Evolutionary conservation across 1,140 invertebrate species (phyloP).

Genomic region (Trichonephila inaurata): DNA sequence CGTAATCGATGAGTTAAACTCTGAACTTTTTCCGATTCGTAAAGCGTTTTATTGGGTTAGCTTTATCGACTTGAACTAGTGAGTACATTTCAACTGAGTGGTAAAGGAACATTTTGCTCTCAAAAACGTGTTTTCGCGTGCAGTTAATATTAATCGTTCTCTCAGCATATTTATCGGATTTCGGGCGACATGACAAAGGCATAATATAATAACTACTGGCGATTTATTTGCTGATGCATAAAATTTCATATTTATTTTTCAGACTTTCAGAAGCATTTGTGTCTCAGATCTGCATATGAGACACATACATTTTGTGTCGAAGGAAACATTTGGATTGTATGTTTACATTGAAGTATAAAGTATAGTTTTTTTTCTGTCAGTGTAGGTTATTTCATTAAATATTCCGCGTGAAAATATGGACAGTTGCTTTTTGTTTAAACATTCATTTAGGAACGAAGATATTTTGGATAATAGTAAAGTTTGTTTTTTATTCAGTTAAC

Average conservation of each 20-base stretch:
- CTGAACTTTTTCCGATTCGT: slow-evolving; percentile 59
- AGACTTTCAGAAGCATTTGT: not conserved
- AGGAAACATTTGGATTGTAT: not conserved
- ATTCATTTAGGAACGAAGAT: too few species aligned
- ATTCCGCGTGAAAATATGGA: too few species aligned
- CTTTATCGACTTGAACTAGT: slow-evolving; percentile 34
- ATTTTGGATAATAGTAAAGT: too few species aligned
- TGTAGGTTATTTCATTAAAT: too few species aligned
- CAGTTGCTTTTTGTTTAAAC: too few species aligned
- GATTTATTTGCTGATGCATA: not conserved
- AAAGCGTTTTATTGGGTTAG: slow-evolving; percentile 30
- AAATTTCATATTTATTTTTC: slow-evolving; percentile 30
- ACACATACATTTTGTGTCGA: not conserved
- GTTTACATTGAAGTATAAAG: too few species aligned
- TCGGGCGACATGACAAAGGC: not conserved
- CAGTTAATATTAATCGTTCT: slow-evolving; percentile 42
- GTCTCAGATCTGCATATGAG: not conserved
- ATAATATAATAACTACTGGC: not conserved
- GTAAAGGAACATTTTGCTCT: not conserved
- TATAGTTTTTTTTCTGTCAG: too few species aligned
- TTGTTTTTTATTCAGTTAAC: too few species aligned
- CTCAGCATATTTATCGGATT: slow-evolving; percentile 48
- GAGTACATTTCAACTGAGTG: not conserved
- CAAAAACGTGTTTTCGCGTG: not conserved
- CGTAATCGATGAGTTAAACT: slow-evolving; percentile 40